phyloP scores from a whole-genome alignment of 2,797 vertebrate species.

The Pelobates cultripes region DNA sequence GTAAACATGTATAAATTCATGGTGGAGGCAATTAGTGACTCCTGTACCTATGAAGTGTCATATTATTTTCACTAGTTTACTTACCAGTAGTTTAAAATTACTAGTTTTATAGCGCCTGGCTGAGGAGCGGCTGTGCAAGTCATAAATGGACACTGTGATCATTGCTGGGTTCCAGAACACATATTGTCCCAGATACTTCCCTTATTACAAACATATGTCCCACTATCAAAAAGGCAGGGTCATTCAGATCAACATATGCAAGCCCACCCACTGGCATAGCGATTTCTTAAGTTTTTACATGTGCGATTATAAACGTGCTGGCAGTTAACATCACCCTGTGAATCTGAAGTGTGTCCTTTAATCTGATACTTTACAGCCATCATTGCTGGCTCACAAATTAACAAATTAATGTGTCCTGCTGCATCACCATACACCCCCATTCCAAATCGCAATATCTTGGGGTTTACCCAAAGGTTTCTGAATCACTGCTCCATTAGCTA shows the following conservation, averaged over 20 bases:
- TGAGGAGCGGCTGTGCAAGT: too few species aligned
- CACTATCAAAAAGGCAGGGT: not conserved
- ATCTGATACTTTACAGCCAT: constrained; percentile 5
- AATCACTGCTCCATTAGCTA: constrained; percentile 24
- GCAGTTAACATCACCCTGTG: constrained; percentile 5
- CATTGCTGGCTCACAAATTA: constrained; percentile 18
- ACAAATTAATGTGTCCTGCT: not conserved
- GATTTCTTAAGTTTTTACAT: not conserved
- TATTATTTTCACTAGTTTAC: too few species aligned
- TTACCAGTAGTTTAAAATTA: too few species aligned
- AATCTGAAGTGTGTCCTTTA: constrained; percentile 11
- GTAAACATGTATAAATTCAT: not conserved
- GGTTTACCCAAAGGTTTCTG: constrained; percentile 35
- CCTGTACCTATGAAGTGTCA: not conserved
- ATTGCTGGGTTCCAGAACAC: too few species aligned
- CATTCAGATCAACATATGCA: not conserved
- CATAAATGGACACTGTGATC: not conserved
- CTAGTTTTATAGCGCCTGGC: too few species aligned
- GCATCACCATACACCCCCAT: not conserved
- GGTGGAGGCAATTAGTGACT: not conserved
- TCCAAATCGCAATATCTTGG: constrained; percentile 12
- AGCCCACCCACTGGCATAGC: not conserved
- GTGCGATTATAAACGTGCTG: constrained; percentile 5
- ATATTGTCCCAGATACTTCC: constrained; percentile 12
- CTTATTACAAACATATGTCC: constrained; percentile 36